Percentiles rank a stretch among this genome's conserved stretches.
phyloP scores from a whole-genome alignment of 2,113 vertebrate genomes.

The Brachyistius frenatus region DNA sequence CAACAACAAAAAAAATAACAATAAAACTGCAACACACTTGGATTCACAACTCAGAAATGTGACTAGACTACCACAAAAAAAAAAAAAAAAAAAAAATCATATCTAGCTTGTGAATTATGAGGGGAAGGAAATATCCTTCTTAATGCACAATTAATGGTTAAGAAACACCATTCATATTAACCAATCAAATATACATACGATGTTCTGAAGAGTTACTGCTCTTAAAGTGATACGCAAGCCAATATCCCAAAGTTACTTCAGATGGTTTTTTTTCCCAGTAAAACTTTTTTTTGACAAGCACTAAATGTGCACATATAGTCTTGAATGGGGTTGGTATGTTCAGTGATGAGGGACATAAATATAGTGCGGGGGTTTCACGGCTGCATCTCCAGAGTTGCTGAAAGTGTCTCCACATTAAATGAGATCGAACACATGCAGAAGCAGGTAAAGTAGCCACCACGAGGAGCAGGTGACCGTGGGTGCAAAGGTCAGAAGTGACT shows the following conservation, averaged over 20 bases:
- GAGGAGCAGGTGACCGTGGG: slow-evolving; percentile 27
- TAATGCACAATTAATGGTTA: slow-evolving; percentile 45
- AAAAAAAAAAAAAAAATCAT: neutral
- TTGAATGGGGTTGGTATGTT: slow-evolving; percentile 7
- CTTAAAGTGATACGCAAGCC: neutral
- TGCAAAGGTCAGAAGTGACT: slow-evolving; percentile 24
- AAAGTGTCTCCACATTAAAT: slow-evolving; percentile 34
- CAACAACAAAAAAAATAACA: slow-evolving; percentile 48
- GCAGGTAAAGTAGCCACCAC: slow-evolving; percentile 39
- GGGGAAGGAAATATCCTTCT: slow-evolving; percentile 6
- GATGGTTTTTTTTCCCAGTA: slow-evolving; percentile 1
- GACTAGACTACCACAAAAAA: slow-evolving; percentile 41
- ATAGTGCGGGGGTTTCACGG: slow-evolving; percentile 17
- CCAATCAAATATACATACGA: slow-evolving; percentile 33
- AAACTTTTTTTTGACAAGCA: neutral
- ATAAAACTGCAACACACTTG: slow-evolving; percentile 50
- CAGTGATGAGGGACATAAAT: slow-evolving; percentile 29
- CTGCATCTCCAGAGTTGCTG: slow-evolving; percentile 7
- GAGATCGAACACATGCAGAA: slow-evolving; percentile 46
- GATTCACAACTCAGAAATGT: slow-evolving; percentile 43
- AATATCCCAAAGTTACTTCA: slow-evolving; percentile 12
- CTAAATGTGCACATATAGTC: slow-evolving; percentile 44
- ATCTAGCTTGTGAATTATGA: slow-evolving; percentile 37
- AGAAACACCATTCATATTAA: slow-evolving; percentile 12
- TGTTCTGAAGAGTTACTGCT: slow-evolving; percentile 10